Conservation (phyloP, 2,888 invertebrate genomes). For the Octonoba sinensis region DNA sequence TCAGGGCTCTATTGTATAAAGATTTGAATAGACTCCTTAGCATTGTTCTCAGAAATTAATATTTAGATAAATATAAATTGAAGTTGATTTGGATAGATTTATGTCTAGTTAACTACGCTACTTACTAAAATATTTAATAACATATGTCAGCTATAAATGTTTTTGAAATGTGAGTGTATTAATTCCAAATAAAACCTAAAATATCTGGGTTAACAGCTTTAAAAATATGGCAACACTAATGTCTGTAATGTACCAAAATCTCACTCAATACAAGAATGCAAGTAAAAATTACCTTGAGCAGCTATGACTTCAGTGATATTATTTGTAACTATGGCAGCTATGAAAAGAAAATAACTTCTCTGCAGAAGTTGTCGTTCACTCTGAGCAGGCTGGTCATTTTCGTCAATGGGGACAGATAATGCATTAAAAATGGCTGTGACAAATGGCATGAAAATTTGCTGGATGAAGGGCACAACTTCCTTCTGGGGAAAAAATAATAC, state of each 20-base stretch:
- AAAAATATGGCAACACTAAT: too few species aligned
- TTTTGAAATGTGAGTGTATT: too few species aligned
- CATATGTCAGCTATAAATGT: too few species aligned
- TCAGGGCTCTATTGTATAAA: too few species aligned
- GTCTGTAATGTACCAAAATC: neutral
- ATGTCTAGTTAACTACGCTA: too few species aligned
- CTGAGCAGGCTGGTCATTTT: constrained; percentile 73
- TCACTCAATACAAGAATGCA: neutral
- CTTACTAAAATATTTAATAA: too few species aligned
- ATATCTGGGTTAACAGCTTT: too few species aligned
- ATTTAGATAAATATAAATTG: too few species aligned
- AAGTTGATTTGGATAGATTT: too few species aligned
- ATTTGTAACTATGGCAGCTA: constrained; percentile 73
- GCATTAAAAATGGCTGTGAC: constrained; percentile 73
- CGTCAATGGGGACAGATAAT: constrained; percentile 72
- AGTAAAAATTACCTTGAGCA: constrained; percentile 67
- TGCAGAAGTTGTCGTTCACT: constrained; percentile 73
- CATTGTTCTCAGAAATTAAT: too few species aligned
- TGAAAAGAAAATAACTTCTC: constrained; percentile 73
- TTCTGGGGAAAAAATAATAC: constrained; percentile 71
- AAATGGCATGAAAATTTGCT: constrained; percentile 74
- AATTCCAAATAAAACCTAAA: too few species aligned
- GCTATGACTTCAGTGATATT: constrained; percentile 73
- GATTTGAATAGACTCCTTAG: too few species aligned
- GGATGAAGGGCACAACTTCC: constrained; percentile 73